These are phyloP conservation scores for Resseliella maxima DNA, from an alignment of 2,888 invertebrate species.

Conservation along the genomic window DNA sequence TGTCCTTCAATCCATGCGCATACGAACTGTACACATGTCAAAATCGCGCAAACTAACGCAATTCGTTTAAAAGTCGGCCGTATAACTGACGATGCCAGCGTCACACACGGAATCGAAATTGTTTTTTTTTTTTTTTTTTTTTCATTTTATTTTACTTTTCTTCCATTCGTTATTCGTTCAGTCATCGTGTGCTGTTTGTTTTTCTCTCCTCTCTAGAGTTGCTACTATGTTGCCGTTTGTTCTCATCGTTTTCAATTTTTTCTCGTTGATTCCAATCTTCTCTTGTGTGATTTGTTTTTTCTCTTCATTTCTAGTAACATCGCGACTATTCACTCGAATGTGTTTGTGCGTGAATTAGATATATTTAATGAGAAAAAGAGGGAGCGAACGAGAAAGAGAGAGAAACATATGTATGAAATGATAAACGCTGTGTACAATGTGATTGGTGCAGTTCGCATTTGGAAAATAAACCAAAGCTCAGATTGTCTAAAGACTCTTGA, in stretches of 20 bases:
- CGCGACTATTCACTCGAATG: not conserved
- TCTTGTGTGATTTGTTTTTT: not conserved
- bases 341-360: not conserved
- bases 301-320: not conserved
- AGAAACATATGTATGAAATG: not conserved
- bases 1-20: conserved; percentile 31
- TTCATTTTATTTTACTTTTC: not conserved
- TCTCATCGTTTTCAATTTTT: no score
- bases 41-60: conserved; percentile 28
- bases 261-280: not conserved
- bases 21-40: not conserved
- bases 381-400: not conserved
- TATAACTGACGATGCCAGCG: conserved; percentile 19
- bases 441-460: not conserved
- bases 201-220: no score
- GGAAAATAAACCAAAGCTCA: not conserved
- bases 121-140: not conserved
- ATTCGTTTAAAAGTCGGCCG: not conserved
- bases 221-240: no score
- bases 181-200: not conserved
- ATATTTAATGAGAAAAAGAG: not conserved
- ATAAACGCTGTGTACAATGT: not conserved
- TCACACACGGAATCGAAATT: not conserved
- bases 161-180: not conserved
- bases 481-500: conserved; percentile 20